Conservation (phyloP, 2,113 vertebrate genomes). For the Rattus norvegicus region DNA sequence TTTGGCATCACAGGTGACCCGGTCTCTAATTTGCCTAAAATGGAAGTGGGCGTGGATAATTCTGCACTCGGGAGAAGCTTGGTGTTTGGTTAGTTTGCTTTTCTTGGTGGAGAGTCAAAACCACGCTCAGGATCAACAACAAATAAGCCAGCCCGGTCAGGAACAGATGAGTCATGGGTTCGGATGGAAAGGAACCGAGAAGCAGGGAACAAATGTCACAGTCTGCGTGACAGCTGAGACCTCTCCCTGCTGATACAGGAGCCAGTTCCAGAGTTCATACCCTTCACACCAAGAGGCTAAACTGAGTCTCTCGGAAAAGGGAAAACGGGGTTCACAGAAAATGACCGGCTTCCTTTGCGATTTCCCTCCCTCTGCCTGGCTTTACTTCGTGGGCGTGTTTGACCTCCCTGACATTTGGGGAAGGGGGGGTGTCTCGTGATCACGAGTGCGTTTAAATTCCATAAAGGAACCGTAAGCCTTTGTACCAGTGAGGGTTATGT, state of each 20-base stretch:
- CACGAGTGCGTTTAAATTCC: not conserved
- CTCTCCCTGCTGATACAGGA: not conserved
- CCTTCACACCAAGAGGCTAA: not conserved
- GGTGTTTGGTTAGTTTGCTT: not conserved
- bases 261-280: not conserved
- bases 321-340: not conserved
- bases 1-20: not conserved
- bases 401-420: not conserved
- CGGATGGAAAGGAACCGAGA: not conserved
- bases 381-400: not conserved
- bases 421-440: rapidly evolving
- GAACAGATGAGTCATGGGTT: constrained; percentile 7
- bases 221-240: no score
- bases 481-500: not conserved
- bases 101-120: constrained; percentile 40
- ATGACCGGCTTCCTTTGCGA: not conserved
- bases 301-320: not conserved
- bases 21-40: not conserved
- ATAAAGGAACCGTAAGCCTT: not conserved
- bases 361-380: not conserved
- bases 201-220: not conserved
- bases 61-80: not conserved
- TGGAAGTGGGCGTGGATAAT: not conserved
- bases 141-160: constrained; percentile 1
- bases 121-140: not conserved